Base-by-base conservation (phyloP, 2,797 vertebrate genomes). In the Thripadectes ignobilis region DNA sequence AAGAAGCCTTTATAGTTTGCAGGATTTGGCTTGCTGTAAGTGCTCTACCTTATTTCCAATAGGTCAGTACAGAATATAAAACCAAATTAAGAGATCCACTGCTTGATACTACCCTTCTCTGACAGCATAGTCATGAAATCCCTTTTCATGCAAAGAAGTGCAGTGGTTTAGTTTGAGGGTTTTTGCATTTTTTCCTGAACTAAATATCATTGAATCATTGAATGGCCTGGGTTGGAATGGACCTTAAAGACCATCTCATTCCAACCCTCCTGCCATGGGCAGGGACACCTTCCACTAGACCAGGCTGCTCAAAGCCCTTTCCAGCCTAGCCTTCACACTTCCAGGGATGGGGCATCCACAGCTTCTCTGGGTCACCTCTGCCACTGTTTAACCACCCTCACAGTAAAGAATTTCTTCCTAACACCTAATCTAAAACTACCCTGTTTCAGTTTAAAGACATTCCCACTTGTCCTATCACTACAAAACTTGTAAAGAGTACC, bases 81-180 rank as follows among this genome's bases (percentile, higher is more conserved):
- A 65, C 6, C 22, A 67, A 62, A 79, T 5, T 10, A 39, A 32
- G 54, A 85, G 9, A 9, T 36, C 74, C 43, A 71, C 14, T 69
- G 57, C 34, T 43, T 34, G 10, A 69, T n/a, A 7, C 12, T 38
- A 52, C 66, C 15, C 14, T 19, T 85, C 62, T 29, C 49, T 48
- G 23, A 67, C 48, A 85, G 67, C 8, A 48, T 34, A 77, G 14
- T 51, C 15, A 41, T 26, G 13, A 82, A 82, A 84, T 1, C 6
- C 12, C 4, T 68, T 52, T 68, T 61, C 49, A 71, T 36, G 29
- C 9, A 78, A 67, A 63, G 49, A 92, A 30, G 32, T 14, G 8
- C 16, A 51, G 15, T 10, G 14, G 4, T 30, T 82, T 48, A 7
- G 7, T 29, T n/a, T 16, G 11, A 8, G 0, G 29, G 0, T 15